Percentiles rank a stretch among this genome's conserved stretches.
phyloP scores from a whole-genome alignment of 1,140 invertebrate species.

The Papilio polyxenes region DNA sequence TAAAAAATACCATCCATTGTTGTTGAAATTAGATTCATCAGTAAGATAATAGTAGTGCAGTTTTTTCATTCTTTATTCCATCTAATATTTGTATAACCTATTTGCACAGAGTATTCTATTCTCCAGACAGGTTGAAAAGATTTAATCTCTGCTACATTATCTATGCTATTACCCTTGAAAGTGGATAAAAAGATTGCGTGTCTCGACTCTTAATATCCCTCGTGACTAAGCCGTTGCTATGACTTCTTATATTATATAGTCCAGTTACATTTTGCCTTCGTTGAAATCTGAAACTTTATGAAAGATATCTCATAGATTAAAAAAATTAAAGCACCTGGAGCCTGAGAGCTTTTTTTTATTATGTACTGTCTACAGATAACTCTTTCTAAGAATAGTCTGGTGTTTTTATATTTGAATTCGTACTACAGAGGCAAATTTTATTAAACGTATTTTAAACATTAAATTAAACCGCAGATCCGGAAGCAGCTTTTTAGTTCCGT shows the following conservation, averaged over 20 bases:
- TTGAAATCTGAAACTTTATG: background rate
- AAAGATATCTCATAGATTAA: background rate
- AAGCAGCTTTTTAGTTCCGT: too few species aligned
- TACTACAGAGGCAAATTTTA: too few species aligned
- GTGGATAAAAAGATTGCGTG: slow-evolving; percentile 27
- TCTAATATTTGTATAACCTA: background rate
- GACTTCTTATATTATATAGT: background rate
- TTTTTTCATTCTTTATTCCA: background rate
- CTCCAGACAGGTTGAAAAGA: slow-evolving; percentile 20
- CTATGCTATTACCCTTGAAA: slow-evolving; percentile 27
- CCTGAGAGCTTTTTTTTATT: too few species aligned
- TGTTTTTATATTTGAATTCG: too few species aligned
- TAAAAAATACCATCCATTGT: too few species aligned
- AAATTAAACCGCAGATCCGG: too few species aligned
- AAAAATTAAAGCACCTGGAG: background rate
- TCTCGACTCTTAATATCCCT: slow-evolving; percentile 17
- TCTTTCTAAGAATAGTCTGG: too few species aligned
- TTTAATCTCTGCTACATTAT: slow-evolving; percentile 18
- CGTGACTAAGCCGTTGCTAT: background rate
- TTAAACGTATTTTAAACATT: too few species aligned
- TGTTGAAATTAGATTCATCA: too few species aligned
- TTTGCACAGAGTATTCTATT: slow-evolving; percentile 1
- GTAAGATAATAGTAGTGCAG: background rate
- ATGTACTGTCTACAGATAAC: too few species aligned
- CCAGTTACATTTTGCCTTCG: background rate